A percentile compares a stretch with the other conserved stretches of the same genome.
phyloP scores from a whole-genome alignment of 2,888 invertebrate genomes.

The Drosophila colorata region DNA sequence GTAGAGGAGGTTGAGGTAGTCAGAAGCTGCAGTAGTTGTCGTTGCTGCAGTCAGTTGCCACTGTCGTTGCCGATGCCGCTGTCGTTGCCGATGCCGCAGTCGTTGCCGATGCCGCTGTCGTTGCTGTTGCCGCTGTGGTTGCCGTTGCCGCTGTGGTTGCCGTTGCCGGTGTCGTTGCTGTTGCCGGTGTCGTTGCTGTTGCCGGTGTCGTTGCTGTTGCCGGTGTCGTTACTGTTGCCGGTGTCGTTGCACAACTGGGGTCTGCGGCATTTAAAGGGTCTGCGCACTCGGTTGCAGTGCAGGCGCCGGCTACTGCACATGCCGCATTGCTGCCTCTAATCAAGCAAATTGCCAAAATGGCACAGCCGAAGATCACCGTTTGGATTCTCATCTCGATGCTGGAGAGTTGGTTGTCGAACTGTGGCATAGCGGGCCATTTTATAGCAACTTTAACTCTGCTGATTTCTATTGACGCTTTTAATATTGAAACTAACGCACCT shows the following conservation, averaged over 20 bases:
- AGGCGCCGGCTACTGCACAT: not conserved
- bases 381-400: conserved; percentile 24
- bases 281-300: not conserved
- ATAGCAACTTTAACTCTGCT: conserved; percentile 1
- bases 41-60: not conserved
- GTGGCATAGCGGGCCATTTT: conserved; percentile 6
- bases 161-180: not conserved
- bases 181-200: not conserved
- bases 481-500: conserved; percentile 2
- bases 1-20: too few species aligned
- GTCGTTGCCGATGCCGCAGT: not conserved
- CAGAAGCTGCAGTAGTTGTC: not conserved
- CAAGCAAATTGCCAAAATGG: conserved; percentile 21
- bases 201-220: not conserved
- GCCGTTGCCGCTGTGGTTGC: not conserved
- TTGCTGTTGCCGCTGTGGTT: not conserved
- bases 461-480: not conserved
- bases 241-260: not conserved
- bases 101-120: not conserved
- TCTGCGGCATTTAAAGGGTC: not conserved
- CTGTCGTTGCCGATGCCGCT: not conserved
- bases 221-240: not conserved
- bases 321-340: conserved; percentile 6
- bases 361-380: conserved; percentile 24
- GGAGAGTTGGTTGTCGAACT: not conserved